A percentile compares a stretch with the other conserved stretches of the same genome.
phyloP scores from a whole-genome alignment of 2,113 vertebrate species.

The Oostethus manadensis region DNA sequence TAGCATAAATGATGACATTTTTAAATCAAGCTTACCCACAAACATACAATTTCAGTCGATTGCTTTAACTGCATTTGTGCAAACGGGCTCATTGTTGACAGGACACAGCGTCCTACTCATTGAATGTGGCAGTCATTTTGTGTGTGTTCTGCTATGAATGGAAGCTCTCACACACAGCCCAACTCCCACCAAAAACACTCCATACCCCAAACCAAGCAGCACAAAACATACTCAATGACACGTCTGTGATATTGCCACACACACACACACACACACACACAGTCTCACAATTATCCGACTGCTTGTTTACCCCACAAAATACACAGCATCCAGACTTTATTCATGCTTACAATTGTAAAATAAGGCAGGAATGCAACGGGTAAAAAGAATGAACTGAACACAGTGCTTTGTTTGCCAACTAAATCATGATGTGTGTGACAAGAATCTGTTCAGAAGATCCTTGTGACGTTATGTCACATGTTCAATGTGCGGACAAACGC shows the following conservation, averaged over 20 bases:
- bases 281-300: background rate
- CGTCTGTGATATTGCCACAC: too few species aligned
- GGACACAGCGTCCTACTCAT: too few species aligned
- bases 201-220: constrained; percentile 24
- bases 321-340: constrained; percentile 1
- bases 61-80: too few species aligned
- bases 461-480: background rate
- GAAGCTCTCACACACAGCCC: constrained; percentile 47
- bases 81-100: too few species aligned
- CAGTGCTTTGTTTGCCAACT: background rate
- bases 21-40: too few species aligned
- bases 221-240: constrained; percentile 20
- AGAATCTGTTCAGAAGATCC: constrained; percentile 7
- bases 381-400: background rate
- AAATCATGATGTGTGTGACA: background rate
- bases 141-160: constrained; percentile 24
- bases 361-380: constrained; percentile 13
- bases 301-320: constrained; percentile 21
- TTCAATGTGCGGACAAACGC: background rate
- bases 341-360: constrained; percentile 43
- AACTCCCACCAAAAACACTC: constrained; percentile 28
- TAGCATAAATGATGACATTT: too few species aligned
- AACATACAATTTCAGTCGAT: too few species aligned
- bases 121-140: too few species aligned
- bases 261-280: constrained; percentile 11